Conservation (phyloP, 2,888 invertebrate genomes). For the Plutella xylostella region DNA sequence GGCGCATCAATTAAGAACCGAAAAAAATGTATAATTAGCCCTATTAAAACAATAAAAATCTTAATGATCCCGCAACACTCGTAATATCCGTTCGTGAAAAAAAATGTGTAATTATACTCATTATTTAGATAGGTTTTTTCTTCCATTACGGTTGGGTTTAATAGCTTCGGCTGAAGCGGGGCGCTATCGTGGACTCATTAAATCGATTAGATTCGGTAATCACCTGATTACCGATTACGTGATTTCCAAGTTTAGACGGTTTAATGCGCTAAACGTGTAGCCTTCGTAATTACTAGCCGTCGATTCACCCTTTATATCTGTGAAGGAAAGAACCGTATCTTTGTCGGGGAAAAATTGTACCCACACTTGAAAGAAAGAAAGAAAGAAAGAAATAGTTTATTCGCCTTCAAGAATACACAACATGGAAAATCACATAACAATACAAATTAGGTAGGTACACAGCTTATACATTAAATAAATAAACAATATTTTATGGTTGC, state of each 20-base stretch:
- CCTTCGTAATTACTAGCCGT: too few species aligned
- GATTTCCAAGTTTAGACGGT: slow-evolving; percentile 54
- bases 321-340: too few species aligned
- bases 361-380: too few species aligned
- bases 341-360: too few species aligned
- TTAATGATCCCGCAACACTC: slow-evolving; percentile 67
- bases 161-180: slow-evolving; percentile 54
- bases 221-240: slow-evolving; percentile 62
- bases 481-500: too few species aligned
- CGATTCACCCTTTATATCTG: too few species aligned
- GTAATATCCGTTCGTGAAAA: slow-evolving; percentile 65
- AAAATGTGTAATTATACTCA: slow-evolving; percentile 68
- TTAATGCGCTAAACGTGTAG: slow-evolving; percentile 60
- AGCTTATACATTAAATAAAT: too few species aligned
- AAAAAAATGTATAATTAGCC: slow-evolving; percentile 69
- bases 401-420: too few species aligned
- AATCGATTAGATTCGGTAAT: slow-evolving; percentile 69
- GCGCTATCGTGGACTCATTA: slow-evolving; percentile 66
- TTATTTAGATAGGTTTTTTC: slow-evolving; percentile 68
- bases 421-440: too few species aligned
- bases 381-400: too few species aligned
- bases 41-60: slow-evolving; percentile 70
- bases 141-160: slow-evolving; percentile 56
- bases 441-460: too few species aligned
- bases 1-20: slow-evolving; percentile 65